Evolutionary conservation across 2,888 invertebrate genomes (phyloP).

Genomic region (Metellina segmentata): DNA sequence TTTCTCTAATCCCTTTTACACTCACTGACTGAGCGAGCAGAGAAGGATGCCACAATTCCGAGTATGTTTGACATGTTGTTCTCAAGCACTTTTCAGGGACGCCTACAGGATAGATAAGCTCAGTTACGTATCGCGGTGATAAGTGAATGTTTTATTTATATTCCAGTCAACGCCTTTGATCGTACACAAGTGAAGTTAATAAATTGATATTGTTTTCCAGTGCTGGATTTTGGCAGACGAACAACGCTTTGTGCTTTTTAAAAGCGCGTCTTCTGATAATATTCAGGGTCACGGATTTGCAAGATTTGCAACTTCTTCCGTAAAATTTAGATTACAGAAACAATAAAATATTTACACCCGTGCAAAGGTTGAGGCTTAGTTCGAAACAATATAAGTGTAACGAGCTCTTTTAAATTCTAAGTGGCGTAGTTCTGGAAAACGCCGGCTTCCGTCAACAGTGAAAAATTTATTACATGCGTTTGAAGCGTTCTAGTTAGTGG

Average conservation of each 20-base stretch:
- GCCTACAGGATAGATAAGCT: neutral
- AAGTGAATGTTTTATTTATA: neutral
- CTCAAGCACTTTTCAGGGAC: neutral
- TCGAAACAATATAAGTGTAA: neutral
- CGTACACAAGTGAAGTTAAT: too few relatives aligned
- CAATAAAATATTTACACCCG: neutral
- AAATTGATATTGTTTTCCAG: too few relatives aligned
- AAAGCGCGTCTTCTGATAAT: neutral
- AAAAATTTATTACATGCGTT: neutral
- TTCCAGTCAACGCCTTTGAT: too few relatives aligned
- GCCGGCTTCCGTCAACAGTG: neutral
- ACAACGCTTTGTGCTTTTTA: neutral
- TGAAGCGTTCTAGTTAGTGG: too few relatives aligned
- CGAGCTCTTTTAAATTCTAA: neutral
- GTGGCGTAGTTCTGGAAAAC: neutral
- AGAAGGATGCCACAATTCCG: neutral
- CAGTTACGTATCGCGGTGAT: neutral
- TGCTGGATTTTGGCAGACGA: too few relatives aligned
- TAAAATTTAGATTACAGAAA: neutral
- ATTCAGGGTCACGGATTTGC: neutral
- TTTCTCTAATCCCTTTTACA: neutral
- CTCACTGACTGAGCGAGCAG: neutral
- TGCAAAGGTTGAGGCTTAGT: neutral
- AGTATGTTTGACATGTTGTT: neutral
- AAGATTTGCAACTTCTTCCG: neutral